These are phyloP conservation scores for Calonectris borealis DNA, from an alignment of 2,113 vertebrate genomes.

Conservation along the genomic window DNA sequence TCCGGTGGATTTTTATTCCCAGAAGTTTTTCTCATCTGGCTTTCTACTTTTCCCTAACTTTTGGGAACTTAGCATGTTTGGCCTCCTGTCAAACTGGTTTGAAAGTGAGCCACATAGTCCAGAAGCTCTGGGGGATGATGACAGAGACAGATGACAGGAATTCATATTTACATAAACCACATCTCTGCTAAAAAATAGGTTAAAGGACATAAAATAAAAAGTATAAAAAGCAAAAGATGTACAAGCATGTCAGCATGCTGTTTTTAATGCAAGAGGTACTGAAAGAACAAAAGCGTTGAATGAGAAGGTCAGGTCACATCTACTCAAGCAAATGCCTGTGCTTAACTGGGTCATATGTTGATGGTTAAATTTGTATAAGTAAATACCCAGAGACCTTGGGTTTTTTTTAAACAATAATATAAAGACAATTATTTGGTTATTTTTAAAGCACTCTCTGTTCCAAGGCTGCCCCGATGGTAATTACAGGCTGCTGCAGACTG, in stretches of 20 bases:
- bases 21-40: conserved; percentile 34
- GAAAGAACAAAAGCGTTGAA: not conserved
- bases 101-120: conserved; percentile 22
- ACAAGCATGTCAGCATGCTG: not conserved
- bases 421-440: not conserved
- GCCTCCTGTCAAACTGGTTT: conserved; percentile 22
- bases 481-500: not conserved
- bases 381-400: not conserved
- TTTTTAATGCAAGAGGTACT: not conserved
- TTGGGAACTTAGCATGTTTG: conserved; percentile 48
- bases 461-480: not conserved
- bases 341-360: not conserved
- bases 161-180: not conserved
- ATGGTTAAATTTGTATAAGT: not conserved
- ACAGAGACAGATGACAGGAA: conserved; percentile 21
- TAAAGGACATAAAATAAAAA: conserved; percentile 1
- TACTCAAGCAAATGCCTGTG: not conserved
- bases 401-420: not conserved
- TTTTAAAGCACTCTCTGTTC: not conserved
- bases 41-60: conserved; percentile 24
- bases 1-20: not conserved
- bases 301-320: not conserved
- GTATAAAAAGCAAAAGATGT: not conserved
- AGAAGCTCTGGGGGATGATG: conserved; percentile 13
- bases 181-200: conserved; percentile 17